A percentile compares a stretch with the other conserved stretches of the same genome.
These are phyloP conservation scores for Anser brachyrhynchus DNA, from an alignment of 2,113 vertebrate genomes.

Conservation along the genomic window DNA sequence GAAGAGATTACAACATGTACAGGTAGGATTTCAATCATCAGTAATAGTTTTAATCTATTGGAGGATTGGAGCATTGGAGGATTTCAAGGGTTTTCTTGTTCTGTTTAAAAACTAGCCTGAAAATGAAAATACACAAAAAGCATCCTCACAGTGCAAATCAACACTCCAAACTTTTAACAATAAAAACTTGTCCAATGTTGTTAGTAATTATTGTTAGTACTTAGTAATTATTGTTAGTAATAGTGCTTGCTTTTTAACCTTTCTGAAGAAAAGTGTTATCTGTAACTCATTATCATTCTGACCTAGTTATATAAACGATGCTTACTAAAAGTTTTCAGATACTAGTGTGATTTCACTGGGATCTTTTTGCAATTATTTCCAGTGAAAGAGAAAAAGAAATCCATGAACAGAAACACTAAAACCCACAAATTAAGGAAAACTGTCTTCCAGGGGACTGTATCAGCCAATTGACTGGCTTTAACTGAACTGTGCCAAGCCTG, in stretches of 20 bases:
- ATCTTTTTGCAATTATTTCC: background rate
- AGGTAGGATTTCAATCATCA: background rate
- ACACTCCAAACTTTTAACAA: background rate
- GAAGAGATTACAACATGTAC: background rate
- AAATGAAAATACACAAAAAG: background rate
- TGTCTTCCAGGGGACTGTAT: background rate
- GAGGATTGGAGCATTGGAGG: background rate
- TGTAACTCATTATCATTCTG: background rate
- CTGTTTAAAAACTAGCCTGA: background rate
- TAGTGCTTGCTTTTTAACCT: background rate
- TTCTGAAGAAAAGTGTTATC: background rate
- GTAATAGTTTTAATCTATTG: background rate
- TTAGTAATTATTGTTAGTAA: background rate
- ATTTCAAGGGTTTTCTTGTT: background rate
- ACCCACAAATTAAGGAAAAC: background rate
- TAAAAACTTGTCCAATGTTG: background rate
- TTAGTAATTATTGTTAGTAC: background rate
- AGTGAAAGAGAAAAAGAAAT: background rate
- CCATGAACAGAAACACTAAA: background rate
- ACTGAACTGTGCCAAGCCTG: background rate
- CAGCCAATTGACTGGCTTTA: background rate
- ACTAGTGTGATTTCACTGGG: background rate
- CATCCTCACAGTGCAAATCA: background rate
- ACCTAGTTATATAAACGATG: background rate
- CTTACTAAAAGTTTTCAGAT: background rate